A percentile compares a stretch with the other conserved stretches of the same genome.
phyloP scores from a whole-genome alignment of 2,113 vertebrate genomes.

The Gasterosteus nipponicus region DNA sequence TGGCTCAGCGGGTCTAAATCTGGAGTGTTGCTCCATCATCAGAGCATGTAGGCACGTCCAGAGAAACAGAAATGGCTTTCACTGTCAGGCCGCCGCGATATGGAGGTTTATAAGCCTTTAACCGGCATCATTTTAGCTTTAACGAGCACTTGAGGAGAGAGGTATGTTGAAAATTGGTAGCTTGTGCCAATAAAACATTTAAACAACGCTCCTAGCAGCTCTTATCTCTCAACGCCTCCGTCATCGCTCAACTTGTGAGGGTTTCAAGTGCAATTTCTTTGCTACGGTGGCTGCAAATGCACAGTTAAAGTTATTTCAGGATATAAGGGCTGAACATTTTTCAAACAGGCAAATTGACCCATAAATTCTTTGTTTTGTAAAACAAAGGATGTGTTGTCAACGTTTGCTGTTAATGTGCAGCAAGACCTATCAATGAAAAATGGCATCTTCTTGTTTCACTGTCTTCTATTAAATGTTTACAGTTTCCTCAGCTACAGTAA shows the following conservation, averaged over 20 bases:
- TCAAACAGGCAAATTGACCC: not conserved
- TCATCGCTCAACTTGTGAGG: conserved; percentile 42
- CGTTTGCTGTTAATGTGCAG: not conserved
- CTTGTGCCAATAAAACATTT: conserved; percentile 74
- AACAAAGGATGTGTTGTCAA: not conserved
- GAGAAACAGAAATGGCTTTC: conserved; percentile 61
- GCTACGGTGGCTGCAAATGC: conserved; percentile 20
- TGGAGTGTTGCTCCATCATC: conserved; percentile 49
- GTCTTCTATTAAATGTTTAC: not conserved
- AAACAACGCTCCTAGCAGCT: conserved; percentile 55
- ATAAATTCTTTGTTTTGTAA: not conserved
- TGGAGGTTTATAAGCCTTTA: conserved; percentile 75
- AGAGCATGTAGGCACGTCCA: conserved; percentile 33
- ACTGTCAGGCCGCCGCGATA: conserved; percentile 50
- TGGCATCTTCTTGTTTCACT: not conserved
- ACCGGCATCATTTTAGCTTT: conserved; percentile 76
- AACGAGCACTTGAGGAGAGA: conserved; percentile 71
- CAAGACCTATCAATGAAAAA: conserved; percentile 5
- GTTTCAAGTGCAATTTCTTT: conserved; percentile 48
- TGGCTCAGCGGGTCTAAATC: conserved; percentile 54
- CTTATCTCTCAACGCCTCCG: conserved; percentile 58
- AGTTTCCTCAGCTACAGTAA: conserved; percentile 1
- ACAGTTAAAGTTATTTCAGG: conserved; percentile 1
- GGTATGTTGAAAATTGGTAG: conserved; percentile 76
- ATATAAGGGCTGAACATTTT: not conserved